Conservation (phyloP, 2,113 vertebrate genomes). For the Mesembrinibis cayennensis region DNA sequence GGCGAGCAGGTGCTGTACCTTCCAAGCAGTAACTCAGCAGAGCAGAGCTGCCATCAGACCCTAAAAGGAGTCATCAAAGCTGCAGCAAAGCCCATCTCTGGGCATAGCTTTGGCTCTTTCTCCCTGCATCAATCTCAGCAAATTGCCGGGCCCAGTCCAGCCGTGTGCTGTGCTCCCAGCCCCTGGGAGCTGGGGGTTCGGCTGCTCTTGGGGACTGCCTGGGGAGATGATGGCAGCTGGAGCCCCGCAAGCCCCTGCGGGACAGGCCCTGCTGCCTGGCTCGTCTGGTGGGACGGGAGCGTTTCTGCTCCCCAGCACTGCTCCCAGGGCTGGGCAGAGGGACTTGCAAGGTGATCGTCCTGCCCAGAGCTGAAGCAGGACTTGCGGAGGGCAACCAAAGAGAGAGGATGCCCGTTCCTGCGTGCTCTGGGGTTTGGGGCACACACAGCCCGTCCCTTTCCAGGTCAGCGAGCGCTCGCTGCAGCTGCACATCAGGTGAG, state of each 20-base stretch:
- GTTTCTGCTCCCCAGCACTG: background rate
- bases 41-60: slow-evolving; percentile 47
- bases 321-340: background rate
- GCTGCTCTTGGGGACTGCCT: rapidly evolving
- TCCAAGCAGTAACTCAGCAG: background rate
- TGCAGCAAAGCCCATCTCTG: background rate
- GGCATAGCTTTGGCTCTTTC: background rate
- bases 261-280: background rate
- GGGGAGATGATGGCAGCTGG: background rate
- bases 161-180: background rate
- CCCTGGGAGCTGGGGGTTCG: rapidly evolving
- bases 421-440: background rate
- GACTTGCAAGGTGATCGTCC: rapidly evolving
- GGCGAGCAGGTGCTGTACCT: slow-evolving; percentile 54
- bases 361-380: background rate
- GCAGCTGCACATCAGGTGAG: background rate
- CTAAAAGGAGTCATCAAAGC: slow-evolving; percentile 49
- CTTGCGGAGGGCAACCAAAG: background rate
- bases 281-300: rapidly evolving
- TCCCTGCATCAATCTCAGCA: rapidly evolving
- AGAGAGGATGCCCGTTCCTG: too few relatives aligned
- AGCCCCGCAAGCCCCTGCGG: background rate
- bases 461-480: background rate
- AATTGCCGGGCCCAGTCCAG: background rate
- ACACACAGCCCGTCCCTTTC: background rate